A percentile compares a stretch with the other conserved stretches of the same genome.
These are phyloP conservation scores for Anagyrus pseudococci DNA, from an alignment of 2,888 invertebrate genomes.

Conservation along the genomic window DNA sequence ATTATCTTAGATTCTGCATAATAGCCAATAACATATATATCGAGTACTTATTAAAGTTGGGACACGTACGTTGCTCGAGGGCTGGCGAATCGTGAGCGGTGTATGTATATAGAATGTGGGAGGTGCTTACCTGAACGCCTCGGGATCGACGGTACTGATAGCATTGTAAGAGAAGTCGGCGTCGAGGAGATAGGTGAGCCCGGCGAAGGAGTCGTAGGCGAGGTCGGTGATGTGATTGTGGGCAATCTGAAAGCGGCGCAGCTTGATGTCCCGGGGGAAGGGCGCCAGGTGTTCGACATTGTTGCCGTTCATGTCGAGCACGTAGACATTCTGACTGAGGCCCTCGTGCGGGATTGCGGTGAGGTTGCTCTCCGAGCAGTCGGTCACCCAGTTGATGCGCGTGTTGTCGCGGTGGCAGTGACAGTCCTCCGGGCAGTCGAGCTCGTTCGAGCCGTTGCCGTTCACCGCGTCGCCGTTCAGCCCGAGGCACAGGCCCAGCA, in stretches of 20 bases:
- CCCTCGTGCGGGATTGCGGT: slow-evolving; percentile 74
- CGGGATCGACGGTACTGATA: slow-evolving; percentile 71
- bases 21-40: no score
- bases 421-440: slow-evolving; percentile 77
- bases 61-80: no score
- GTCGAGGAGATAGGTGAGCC: slow-evolving; percentile 73
- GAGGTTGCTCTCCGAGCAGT: slow-evolving; percentile 77
- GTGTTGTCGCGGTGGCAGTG: slow-evolving; percentile 80
- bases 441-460: slow-evolving; percentile 55
- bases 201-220: slow-evolving; percentile 69
- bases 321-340: slow-evolving; percentile 73
- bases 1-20: no score
- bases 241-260: slow-evolving; percentile 74
- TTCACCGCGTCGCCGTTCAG: slow-evolving; percentile 68
- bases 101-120: not conserved
- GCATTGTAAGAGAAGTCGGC: slow-evolving; percentile 74
- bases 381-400: slow-evolving; percentile 79
- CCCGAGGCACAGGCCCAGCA: not conserved
- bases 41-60: no score
- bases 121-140: slow-evolving; percentile 69
- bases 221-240: slow-evolving; percentile 70
- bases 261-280: slow-evolving; percentile 73
- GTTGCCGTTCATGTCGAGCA: slow-evolving; percentile 75
- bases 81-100: no score
- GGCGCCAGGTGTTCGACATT: slow-evolving; percentile 68